Evolutionary conservation across 2,888 invertebrate species (phyloP), one percentile per base, ranked within the genome.

Genomic region (Clostera curtula): DNA sequence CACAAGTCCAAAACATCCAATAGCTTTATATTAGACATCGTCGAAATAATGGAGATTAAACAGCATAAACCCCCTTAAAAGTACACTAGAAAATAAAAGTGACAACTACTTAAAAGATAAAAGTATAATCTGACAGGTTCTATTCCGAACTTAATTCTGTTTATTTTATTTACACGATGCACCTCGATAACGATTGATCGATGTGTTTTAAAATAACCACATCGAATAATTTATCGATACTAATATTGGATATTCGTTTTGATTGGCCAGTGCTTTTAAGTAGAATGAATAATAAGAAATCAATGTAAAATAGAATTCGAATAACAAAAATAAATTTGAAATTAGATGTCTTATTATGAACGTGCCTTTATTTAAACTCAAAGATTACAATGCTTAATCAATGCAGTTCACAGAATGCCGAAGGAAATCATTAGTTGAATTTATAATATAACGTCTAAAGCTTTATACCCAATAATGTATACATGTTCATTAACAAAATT

Each of bases 161-260:
- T 14, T 22, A 3, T 22, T 23, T 23, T 23, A 23, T 23, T 23
- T 23, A 15, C 22, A 5, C 15, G 14, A 14, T 10, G 23, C 10
- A 10, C 32, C 25, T 19, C 20, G 29, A 31, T 25, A 56, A 47
- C 49, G 46, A 52, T 61, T 71, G 72, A 72, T 70, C 62, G 70
- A 70, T 72, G 68, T 63, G 45, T 67, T 64, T 65, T 63, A 63
- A 67, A 68, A 62, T 53, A 62, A 64, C 58, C 55, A 48, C 36
- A 58, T 65, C 61, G 57, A 63, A 65, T 68, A 66, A 69, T 67
- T 69, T 70, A 71, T 71, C 56, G 51, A 48, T 55, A 43, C 43
- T 43, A 60, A 54, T 51, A 50, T 56, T 52, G 46, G 55, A 58
- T 59, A 51, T n/a, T n/a, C 29, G 38, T 49, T 57, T 61, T 63